Conservation (phyloP, 1,140 invertebrate genomes). For the Drosophila tani region DNA sequence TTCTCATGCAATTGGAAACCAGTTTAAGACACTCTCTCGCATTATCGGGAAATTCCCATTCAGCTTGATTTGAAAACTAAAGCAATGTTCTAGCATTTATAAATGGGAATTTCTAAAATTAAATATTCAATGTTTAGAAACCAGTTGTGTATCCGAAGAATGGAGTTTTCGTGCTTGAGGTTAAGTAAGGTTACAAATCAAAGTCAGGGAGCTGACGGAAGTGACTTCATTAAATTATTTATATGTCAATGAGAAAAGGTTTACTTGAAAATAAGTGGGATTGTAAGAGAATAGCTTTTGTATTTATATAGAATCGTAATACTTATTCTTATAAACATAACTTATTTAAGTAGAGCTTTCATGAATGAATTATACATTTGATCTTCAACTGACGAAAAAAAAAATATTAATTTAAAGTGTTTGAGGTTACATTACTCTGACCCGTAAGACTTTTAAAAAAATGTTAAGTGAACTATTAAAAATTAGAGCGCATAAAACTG, state of each 20-base stretch:
- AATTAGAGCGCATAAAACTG: conserved; percentile 14
- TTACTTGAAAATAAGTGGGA: neutral
- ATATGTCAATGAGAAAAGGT: neutral
- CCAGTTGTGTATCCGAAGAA: conserved; percentile 14
- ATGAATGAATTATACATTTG: neutral
- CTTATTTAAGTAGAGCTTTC: neutral
- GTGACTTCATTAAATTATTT: neutral
- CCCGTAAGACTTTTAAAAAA: neutral
- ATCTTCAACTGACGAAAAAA: neutral
- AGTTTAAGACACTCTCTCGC: conserved; percentile 1
- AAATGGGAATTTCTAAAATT: conserved; percentile 29
- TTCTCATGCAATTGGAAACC: conserved; percentile 19
- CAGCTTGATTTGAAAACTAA: neutral
- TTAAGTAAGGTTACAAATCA: conserved; percentile 18
- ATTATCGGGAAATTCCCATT: neutral
- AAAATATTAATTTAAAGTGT: conserved; percentile 1
- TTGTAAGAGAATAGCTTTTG: neutral
- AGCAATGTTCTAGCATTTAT: neutral
- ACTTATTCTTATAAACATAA: neutral
- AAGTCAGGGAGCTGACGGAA: conserved; percentile 11
- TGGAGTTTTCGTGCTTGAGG: conserved; percentile 7
- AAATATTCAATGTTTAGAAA: conserved; percentile 16
- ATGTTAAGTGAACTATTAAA: neutral
- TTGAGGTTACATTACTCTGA: neutral
- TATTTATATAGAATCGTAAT: neutral